phyloP scores from a whole-genome alignment of 2,888 invertebrate genomes.

The Phyto melanocephala region DNA sequence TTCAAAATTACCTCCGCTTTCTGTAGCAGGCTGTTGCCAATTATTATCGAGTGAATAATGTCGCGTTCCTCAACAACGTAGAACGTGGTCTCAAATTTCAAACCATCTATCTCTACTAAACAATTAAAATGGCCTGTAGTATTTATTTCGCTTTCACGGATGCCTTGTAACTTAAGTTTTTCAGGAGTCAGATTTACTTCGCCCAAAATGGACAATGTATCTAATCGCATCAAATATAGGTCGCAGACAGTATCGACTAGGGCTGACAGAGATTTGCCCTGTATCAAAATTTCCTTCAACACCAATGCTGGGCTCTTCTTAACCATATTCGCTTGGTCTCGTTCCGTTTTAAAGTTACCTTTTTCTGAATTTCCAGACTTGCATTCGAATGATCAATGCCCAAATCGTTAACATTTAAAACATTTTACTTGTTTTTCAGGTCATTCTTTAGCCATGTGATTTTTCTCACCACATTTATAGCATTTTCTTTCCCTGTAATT shows the following conservation, averaged over 20 bases:
- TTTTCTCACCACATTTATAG: not conserved
- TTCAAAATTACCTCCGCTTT: not conserved
- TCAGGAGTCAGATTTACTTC: not conserved
- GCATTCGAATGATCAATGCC: not conserved
- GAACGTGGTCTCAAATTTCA: not conserved
- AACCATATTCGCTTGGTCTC: not conserved
- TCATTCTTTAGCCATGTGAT: not conserved
- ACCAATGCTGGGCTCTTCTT: not conserved
- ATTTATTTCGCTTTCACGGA: not conserved
- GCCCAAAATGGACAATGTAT: not conserved
- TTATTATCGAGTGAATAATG: not conserved
- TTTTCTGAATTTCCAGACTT: not conserved
- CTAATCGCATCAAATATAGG: not conserved
- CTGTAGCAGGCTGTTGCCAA: not conserved
- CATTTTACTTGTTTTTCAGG: conserved; percentile 1
- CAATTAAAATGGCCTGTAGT: not conserved
- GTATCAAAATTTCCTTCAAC: not conserved
- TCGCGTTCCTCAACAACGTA: not conserved
- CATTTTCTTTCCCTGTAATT: not conserved
- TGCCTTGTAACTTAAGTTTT: not conserved
- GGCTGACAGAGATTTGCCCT: not conserved
- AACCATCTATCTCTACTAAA: not conserved
- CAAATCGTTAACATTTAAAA: conserved; percentile 10
- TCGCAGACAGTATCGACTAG: not conserved
- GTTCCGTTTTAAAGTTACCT: not conserved